phyloP scores from a whole-genome alignment of 2,888 invertebrate species.

The Meliscaeva auricollis region DNA sequence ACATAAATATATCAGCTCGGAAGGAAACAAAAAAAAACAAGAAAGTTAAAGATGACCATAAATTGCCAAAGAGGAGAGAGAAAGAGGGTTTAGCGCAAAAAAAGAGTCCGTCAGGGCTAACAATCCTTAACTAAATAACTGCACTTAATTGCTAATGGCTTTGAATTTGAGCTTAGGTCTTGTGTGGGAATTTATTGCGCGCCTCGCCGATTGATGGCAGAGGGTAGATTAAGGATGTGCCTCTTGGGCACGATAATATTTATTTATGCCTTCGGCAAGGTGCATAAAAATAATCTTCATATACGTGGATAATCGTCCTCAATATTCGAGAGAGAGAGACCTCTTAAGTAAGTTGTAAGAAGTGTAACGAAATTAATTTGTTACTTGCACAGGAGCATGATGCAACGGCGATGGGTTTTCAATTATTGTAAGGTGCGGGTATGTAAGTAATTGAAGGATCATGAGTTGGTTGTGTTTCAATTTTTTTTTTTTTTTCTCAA shows the following conservation, averaged over 20 bases:
- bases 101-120: neutral
- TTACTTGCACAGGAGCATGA: conserved; percentile 20
- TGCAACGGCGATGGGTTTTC: conserved; percentile 21
- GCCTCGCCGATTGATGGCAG: conserved; percentile 20
- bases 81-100: neutral
- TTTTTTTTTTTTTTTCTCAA: neutral
- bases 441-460: conserved; percentile 8
- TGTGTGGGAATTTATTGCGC: conserved; percentile 56
- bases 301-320: conserved; percentile 54
- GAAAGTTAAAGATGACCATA: conserved; percentile 1
- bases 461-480: too few relatives aligned
- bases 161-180: neutral
- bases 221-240: conserved; percentile 62
- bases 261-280: conserved; percentile 58
- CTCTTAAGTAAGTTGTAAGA: conserved; percentile 66
- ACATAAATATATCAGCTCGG: conserved; percentile 30
- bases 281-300: conserved; percentile 39
- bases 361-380: conserved; percentile 57
- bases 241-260: conserved; percentile 39
- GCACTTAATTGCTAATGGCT: conserved; percentile 32
- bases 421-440: conserved; percentile 35
- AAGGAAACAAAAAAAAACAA: neutral
- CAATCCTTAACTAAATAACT: conserved; percentile 52
- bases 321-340: neutral
- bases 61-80: neutral